A percentile compares a stretch with the other conserved stretches of the same genome.
Conservation (phyloP, 1,140 invertebrate species). For the Calycopis cecrops region DNA sequence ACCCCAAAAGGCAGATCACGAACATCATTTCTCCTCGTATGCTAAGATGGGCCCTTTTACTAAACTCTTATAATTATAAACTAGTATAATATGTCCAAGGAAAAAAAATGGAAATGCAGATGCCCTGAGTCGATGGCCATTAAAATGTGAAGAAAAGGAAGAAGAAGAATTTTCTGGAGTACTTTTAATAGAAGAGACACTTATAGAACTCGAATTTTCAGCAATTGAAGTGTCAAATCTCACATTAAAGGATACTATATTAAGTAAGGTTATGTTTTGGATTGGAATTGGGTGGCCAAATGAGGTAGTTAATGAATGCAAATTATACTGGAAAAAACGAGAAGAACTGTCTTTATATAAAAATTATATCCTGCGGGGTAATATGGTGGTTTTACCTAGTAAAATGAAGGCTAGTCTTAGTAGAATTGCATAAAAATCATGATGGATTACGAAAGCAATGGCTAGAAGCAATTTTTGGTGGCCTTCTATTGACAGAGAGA, state of each 20-base stretch:
- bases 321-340: no score
- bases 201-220: no score
- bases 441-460: slow-evolving; percentile 33
- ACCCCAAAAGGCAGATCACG: slow-evolving; percentile 39
- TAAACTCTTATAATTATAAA: slow-evolving; percentile 16
- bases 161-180: slow-evolving; percentile 24
- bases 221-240: no score
- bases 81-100: slow-evolving; percentile 34
- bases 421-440: slow-evolving; percentile 49
- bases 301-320: no score
- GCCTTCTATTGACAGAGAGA: slow-evolving; percentile 15
- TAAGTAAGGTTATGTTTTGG: no score
- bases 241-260: no score
- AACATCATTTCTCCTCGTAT: slow-evolving; percentile 38
- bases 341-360: slow-evolving; percentile 26
- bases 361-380: slow-evolving; percentile 27
- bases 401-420: background rate
- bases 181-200: slow-evolving; percentile 27
- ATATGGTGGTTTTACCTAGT: slow-evolving; percentile 26
- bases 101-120: slow-evolving; percentile 35
- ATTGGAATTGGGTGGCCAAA: no score
- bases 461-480: slow-evolving; percentile 7
- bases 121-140: slow-evolving; percentile 36
- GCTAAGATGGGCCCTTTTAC: slow-evolving; percentile 32
- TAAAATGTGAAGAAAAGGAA: slow-evolving; percentile 24